Conservation (phyloP, 2,113 vertebrate genomes). For the Nycticebus coucang region DNA sequence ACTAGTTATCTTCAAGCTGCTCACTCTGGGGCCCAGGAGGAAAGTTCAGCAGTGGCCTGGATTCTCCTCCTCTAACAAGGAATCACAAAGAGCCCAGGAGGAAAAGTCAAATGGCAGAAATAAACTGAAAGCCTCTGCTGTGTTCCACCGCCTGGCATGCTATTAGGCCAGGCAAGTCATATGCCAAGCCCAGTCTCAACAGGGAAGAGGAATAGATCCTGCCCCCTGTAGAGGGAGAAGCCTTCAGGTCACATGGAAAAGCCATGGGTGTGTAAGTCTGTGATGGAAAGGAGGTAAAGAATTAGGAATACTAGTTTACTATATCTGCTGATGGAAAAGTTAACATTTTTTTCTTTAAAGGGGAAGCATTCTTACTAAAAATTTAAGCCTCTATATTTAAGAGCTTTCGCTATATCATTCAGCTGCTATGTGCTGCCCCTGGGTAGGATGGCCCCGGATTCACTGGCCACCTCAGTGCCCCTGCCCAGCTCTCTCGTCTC, state of each 20-base stretch:
- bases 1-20: neutral
- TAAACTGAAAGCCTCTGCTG: neutral
- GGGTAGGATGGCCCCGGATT: rapidly evolving
- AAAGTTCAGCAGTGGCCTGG: neutral
- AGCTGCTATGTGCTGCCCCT: neutral
- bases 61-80: neutral
- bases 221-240: neutral
- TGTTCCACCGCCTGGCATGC: neutral
- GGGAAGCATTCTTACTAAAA: neutral
- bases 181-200: neutral
- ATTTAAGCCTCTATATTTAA: neutral
- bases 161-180: neutral
- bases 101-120: neutral
- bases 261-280: neutral
- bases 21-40: neutral
- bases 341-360: neutral
- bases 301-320: neutral
- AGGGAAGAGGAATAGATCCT: neutral
- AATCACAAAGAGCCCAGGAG: neutral
- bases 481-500: neutral
- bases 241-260: neutral
- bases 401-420: neutral
- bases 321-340: too few relatives aligned
- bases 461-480: too few relatives aligned
- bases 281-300: neutral